A percentile compares a stretch with the other conserved stretches of the same genome.
Conservation (phyloP, 2,888 invertebrate genomes). For the Drosophila anceps region DNA sequence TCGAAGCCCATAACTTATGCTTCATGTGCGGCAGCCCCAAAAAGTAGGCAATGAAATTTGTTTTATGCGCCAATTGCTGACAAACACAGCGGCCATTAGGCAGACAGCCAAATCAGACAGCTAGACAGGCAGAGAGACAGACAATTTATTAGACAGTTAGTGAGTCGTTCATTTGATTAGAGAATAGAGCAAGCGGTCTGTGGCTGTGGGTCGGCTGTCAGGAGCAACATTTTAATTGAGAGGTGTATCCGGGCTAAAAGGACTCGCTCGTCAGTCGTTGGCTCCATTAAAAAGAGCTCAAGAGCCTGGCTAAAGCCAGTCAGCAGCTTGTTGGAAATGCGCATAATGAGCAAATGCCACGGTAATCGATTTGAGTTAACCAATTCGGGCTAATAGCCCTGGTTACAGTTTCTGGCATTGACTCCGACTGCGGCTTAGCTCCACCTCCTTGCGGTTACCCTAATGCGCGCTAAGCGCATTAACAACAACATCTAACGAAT, state of each 20-base stretch:
- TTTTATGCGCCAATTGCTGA: constrained; percentile 60
- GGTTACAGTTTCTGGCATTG: constrained; percentile 25
- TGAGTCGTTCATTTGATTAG: constrained; percentile 16
- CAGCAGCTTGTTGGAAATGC: constrained; percentile 14
- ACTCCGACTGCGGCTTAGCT: constrained; percentile 12
- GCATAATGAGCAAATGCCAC: constrained; percentile 46
- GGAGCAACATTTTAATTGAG: constrained; percentile 43
- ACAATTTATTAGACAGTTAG: constrained; percentile 27
- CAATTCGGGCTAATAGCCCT: constrained; percentile 43
- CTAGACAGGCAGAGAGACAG: constrained; percentile 2
- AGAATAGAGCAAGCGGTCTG: neutral
- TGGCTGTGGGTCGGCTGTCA: constrained; percentile 16
- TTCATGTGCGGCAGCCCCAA: constrained; percentile 20
- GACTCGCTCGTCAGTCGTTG: neutral
- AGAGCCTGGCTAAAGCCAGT: constrained; percentile 21
- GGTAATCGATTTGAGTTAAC: constrained; percentile 53
- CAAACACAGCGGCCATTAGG: constrained; percentile 53
- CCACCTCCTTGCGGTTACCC: constrained; percentile 21
- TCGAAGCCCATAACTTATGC: constrained; percentile 30
- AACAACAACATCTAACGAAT: constrained; percentile 28
- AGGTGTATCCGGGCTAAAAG: constrained; percentile 23
- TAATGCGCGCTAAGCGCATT: constrained; percentile 52
- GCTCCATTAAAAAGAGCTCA: constrained; percentile 49
- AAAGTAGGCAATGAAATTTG: constrained; percentile 67
- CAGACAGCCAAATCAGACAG: constrained; percentile 38